Conservation (phyloP, 2,797 vertebrate species). For the Pangasius krempfi region DNA sequence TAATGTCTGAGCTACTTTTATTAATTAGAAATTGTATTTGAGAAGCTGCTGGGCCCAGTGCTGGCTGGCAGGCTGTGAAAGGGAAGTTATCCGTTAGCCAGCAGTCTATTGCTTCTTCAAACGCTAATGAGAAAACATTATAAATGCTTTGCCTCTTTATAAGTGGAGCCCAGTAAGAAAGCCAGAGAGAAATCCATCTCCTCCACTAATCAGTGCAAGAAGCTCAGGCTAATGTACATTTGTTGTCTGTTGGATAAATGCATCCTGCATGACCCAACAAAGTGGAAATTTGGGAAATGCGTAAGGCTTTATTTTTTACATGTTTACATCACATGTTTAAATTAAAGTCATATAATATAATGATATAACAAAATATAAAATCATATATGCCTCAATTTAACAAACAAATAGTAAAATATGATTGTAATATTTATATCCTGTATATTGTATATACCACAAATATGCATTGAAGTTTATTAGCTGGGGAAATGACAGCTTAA, state of each 20-base stretch:
- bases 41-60: neutral
- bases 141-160: slow-evolving; percentile 25
- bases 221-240: slow-evolving; percentile 19
- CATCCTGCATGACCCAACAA: neutral
- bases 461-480: neutral
- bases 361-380: neutral
- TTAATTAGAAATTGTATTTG: slow-evolving; percentile 10
- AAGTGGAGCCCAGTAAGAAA: neutral
- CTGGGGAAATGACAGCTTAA: too few relatives aligned
- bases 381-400: neutral
- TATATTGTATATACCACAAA: neutral
- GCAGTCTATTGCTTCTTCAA: neutral
- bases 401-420: neutral
- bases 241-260: slow-evolving; percentile 24
- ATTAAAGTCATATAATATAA: neutral
- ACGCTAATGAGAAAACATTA: slow-evolving; percentile 12
- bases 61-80: slow-evolving; percentile 5
- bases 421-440: neutral
- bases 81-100: neutral
- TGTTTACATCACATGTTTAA: neutral
- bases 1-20: slow-evolving; percentile 5
- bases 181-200: slow-evolving; percentile 15
- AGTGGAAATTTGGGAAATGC: neutral
- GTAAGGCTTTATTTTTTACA: neutral
- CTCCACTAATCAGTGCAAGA: slow-evolving; percentile 26